phyloP scores from a whole-genome alignment of 2,113 vertebrate species.

The Eira barbara region DNA sequence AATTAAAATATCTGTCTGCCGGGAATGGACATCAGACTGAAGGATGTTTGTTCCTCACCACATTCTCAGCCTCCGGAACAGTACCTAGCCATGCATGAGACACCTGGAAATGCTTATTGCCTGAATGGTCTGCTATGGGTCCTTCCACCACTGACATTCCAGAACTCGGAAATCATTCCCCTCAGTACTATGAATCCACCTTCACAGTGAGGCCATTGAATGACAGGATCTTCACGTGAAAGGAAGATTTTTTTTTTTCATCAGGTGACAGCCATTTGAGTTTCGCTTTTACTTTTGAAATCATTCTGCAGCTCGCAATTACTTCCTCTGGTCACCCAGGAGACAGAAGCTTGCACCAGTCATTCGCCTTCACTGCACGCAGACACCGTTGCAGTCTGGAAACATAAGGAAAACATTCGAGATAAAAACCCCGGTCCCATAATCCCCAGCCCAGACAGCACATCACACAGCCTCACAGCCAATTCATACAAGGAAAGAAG shows the following conservation, averaged over 20 bases:
- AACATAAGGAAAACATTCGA: neutral
- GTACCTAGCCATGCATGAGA: neutral
- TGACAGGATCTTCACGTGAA: neutral
- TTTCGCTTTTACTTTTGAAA: conserved; percentile 1
- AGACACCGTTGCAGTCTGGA: neutral
- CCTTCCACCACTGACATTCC: neutral
- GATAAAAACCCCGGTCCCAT: neutral
- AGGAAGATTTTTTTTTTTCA: neutral
- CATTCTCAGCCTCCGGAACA: neutral
- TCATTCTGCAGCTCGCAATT: neutral
- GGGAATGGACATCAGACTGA: neutral
- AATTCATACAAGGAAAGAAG: neutral
- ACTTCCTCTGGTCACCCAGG: neutral
- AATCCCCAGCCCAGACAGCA: neutral
- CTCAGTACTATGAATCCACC: neutral
- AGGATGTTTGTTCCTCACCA: neutral
- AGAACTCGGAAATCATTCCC: neutral
- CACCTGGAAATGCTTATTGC: neutral
- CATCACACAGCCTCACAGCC: neutral
- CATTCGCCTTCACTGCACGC: neutral
- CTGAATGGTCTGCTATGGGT: neutral
- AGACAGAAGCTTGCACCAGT: neutral
- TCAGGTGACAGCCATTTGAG: neutral
- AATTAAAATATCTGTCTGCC: neutral
- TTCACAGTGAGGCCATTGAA: neutral